These are phyloP conservation scores for Clostera curtula DNA, from an alignment of 2,888 invertebrate species.

Conservation along the genomic window DNA sequence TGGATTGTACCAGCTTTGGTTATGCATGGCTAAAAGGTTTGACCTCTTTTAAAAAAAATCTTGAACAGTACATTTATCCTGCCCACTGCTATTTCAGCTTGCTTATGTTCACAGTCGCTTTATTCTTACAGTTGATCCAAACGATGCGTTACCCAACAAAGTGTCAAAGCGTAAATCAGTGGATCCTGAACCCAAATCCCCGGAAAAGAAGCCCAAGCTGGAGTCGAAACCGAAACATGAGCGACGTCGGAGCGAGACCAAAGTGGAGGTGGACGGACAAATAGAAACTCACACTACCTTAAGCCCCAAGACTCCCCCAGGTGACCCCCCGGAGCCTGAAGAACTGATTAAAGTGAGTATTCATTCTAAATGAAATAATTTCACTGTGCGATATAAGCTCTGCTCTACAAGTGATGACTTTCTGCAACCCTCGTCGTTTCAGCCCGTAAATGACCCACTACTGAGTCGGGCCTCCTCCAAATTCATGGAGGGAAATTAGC, in stretches of 20 bases:
- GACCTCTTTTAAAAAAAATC: too few relatives aligned
- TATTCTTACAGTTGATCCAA: constrained; percentile 52
- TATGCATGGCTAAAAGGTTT: too few relatives aligned
- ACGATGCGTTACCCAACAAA: constrained; percentile 47
- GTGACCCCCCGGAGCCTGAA: constrained; percentile 94
- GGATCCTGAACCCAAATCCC: constrained; percentile 44
- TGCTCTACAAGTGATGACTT: too few relatives aligned
- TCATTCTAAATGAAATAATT: too few relatives aligned
- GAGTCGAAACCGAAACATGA: constrained; percentile 47
- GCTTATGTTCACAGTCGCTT: background rate
- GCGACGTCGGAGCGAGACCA: constrained; percentile 60
- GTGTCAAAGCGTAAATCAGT: constrained; percentile 46
- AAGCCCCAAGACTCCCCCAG: constrained; percentile 86
- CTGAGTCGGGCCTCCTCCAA: too few relatives aligned
- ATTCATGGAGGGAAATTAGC: too few relatives aligned
- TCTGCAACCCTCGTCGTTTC: too few relatives aligned
- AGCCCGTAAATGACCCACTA: too few relatives aligned
- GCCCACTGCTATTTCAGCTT: background rate
- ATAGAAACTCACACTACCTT: constrained; percentile 84
- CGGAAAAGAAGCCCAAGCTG: constrained; percentile 56
- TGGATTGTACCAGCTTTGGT: too few relatives aligned
- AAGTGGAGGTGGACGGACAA: constrained; percentile 79
- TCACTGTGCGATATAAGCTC: too few relatives aligned
- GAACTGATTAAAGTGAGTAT: constrained; percentile 88
- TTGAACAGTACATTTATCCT: too few relatives aligned